phyloP scores from a whole-genome alignment of 1,140 invertebrate species.

The Drosophila sturtevanti region DNA sequence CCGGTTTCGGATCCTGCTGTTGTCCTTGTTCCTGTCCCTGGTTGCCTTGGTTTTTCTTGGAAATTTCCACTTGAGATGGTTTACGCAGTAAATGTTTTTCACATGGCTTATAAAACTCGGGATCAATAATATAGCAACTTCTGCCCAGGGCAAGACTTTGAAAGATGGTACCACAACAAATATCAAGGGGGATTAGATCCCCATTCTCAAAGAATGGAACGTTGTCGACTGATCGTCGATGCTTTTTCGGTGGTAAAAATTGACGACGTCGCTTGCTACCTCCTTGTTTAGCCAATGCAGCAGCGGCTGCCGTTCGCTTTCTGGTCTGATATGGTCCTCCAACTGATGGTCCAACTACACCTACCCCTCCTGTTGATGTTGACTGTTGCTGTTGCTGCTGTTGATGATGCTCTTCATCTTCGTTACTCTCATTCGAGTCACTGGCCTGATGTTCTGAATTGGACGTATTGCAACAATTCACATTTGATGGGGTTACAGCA shows the following conservation, averaged over 20 bases:
- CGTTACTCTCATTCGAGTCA: conserved; percentile 74
- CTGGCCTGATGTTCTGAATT: conserved; percentile 59
- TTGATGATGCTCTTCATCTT: conserved; percentile 48
- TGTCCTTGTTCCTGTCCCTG: background rate
- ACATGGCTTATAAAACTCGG: conserved; percentile 67
- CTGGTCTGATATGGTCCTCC: conserved; percentile 70
- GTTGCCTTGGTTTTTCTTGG: conserved; percentile 3
- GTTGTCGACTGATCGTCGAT: conserved; percentile 60
- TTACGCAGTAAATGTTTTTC: conserved; percentile 56
- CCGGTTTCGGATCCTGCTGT: background rate
- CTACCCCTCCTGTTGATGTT: background rate
- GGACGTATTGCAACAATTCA: conserved; percentile 39
- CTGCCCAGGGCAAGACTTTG: conserved; percentile 62
- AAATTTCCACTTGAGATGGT: conserved; percentile 17
- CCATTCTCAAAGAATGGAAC: conserved; percentile 70
- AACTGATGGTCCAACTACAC: background rate
- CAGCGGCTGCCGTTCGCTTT: conserved; percentile 70
- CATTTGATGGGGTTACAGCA: conserved; percentile 19
- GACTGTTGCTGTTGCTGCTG: background rate
- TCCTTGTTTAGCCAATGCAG: conserved; percentile 27
- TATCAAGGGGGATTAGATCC: conserved; percentile 58
- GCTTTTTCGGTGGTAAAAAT: conserved; percentile 51
- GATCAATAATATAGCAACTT: conserved; percentile 66
- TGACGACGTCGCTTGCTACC: conserved; percentile 68
- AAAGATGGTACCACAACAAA: conserved; percentile 77